Base-by-base conservation (phyloP, 2,797 vertebrate genomes). In the Acanthis flammea region DNA sequence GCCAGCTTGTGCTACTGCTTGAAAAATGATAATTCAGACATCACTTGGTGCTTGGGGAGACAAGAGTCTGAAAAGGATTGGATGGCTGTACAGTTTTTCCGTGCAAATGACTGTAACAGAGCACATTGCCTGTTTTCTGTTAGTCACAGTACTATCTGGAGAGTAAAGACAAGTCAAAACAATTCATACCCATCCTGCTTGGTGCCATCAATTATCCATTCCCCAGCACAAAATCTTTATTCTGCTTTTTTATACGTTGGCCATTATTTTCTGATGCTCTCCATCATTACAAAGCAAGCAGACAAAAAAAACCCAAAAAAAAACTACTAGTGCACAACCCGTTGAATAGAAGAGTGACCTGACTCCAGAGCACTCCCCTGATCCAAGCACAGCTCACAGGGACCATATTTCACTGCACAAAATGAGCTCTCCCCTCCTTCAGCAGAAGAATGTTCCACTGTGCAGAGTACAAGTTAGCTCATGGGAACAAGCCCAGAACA, bases 401-500 rank as follows among this genome's bases (percentile, higher is more conserved):
- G 86, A 60, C 77, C 63, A 42, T 86, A 95, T 95, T 95, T 95
- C 93, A 95, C 88, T 73, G 33, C 50, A 70, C 54, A 86, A 75
- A 80, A 90, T n/a, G 7, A 72, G 66, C 67, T 35, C 57, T 22
- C 33, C 44, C 6, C 30, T 72, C 25, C 62, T 78, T 70, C 73
- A 81, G 76, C 79, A 55, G 45, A 63, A 44, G 91, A 63, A 72
- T 65, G 58, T 60, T 7, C 18, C 61, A 55, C 66, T 94, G 85
- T 90, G 83, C 11, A n/a, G 51, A 81, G 83, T 2, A 65, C 76
- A 58, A 94, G 94, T 96, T 93, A 93, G 77, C 88, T 95, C 95
- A 96, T 96, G 95, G 95, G 96, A 95, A 96, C 50, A 55, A 80
- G 47, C 79, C 55, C 66, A 27, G 70, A 55, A 96, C 95, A 96